phyloP scores from a whole-genome alignment of 2,797 vertebrate genomes.

The Anolis apletophallus region DNA sequence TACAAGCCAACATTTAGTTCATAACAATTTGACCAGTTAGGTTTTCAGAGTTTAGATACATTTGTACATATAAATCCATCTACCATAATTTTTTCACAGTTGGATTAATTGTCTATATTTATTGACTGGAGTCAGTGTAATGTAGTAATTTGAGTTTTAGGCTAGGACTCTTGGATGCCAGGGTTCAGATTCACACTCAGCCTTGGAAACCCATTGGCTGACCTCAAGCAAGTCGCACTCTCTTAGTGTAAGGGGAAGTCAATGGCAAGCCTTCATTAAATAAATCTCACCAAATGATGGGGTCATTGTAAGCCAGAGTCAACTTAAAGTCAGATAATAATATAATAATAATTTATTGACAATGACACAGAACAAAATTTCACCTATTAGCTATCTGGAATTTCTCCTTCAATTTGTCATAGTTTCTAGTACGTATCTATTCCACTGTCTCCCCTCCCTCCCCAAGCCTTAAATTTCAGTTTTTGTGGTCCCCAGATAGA shows the following conservation, averaged over 20 bases:
- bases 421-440: slow-evolving; percentile 78
- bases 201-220: too few relatives aligned
- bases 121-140: too few relatives aligned
- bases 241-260: too few relatives aligned
- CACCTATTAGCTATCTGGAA: slow-evolving; percentile 48
- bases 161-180: too few relatives aligned
- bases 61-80: not conserved
- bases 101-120: slow-evolving; percentile 23
- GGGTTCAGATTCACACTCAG: too few relatives aligned
- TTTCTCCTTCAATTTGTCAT: slow-evolving; percentile 75
- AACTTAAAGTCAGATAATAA: too few relatives aligned
- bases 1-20: not conserved
- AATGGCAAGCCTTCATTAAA: too few relatives aligned
- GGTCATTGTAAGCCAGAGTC: too few relatives aligned
- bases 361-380: slow-evolving; percentile 63
- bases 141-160: too few relatives aligned
- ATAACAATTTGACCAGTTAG: slow-evolving; percentile 22
- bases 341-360: slow-evolving; percentile 31
- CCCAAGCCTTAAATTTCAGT: slow-evolving; percentile 72
- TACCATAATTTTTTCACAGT: not conserved
- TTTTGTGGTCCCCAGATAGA: slow-evolving; percentile 79
- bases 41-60: slow-evolving; percentile 7
- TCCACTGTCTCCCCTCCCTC: slow-evolving; percentile 78
- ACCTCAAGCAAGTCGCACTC: too few relatives aligned
- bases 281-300: too few relatives aligned